Percentiles rank a stretch among this genome's conserved stretches.
Conservation (phyloP, 2,797 vertebrate genomes). For the Jordanella pulchra region DNA sequence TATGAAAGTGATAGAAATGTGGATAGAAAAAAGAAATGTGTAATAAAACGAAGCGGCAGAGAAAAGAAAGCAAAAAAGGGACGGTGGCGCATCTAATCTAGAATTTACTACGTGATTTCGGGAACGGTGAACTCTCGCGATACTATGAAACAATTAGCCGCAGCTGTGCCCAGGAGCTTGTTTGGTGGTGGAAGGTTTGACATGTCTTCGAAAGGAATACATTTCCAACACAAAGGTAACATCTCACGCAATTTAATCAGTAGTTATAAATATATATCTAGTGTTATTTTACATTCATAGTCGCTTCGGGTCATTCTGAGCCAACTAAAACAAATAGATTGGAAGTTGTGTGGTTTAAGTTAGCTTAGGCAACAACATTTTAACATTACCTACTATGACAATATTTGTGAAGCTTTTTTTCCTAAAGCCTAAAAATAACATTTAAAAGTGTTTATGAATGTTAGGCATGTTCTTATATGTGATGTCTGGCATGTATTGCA, state of each 20-base stretch:
- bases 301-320: neutral
- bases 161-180: conserved; percentile 49
- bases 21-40: neutral
- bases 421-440: neutral
- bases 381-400: conserved; percentile 10
- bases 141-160: conserved; percentile 55
- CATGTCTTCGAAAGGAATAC: conserved; percentile 73
- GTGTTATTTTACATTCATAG: neutral
- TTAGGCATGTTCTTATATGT: neutral
- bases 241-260: conserved; percentile 9
- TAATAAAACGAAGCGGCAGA: neutral
- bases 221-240: conserved; percentile 67
- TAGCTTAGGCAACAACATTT: conserved; percentile 45
- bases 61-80: neutral
- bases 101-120: conserved; percentile 45
- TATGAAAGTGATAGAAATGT: neutral
- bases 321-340: conserved; percentile 14
- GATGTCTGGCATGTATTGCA: neutral
- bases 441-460: neutral
- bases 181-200: conserved; percentile 50
- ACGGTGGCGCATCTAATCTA: conserved; percentile 30
- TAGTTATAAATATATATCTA: neutral
- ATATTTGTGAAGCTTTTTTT: neutral
- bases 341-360: conserved; percentile 27
- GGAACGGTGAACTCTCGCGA: conserved; percentile 70